These are phyloP conservation scores for Labrus mixtus DNA, from an alignment of 2,113 vertebrate genomes.

Conservation along the genomic window DNA sequence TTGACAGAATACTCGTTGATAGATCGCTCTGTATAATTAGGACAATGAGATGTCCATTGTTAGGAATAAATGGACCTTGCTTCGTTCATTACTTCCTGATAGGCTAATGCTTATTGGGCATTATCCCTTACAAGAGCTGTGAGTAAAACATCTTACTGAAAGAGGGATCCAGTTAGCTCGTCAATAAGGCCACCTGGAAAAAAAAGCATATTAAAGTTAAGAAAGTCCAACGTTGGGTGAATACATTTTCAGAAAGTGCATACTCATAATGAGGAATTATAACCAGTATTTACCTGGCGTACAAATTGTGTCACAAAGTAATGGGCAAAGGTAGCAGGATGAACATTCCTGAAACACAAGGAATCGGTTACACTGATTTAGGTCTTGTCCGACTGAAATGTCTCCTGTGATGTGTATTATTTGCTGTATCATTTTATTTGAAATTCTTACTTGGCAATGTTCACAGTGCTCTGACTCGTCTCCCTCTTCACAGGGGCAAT, in stretches of 20 bases:
- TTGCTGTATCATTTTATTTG: background rate
- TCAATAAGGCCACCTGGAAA: conserved; percentile 84
- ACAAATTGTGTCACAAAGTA: conserved; percentile 89
- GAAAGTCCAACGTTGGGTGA: background rate
- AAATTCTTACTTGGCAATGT: conserved; percentile 83
- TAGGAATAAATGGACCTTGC: too few species aligned
- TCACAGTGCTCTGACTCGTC: conserved; percentile 85
- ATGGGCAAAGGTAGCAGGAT: conserved; percentile 88
- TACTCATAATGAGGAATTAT: background rate
- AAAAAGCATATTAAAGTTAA: background rate
- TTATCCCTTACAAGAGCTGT: too few species aligned
- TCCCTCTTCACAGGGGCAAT: conserved; percentile 87
- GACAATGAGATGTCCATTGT: too few species aligned
- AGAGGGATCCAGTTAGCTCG: conserved; percentile 83
- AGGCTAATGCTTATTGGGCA: too few species aligned
- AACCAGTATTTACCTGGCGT: conserved; percentile 81
- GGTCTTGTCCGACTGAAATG: background rate
- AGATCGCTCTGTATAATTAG: too few species aligned
- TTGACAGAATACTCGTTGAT: too few species aligned
- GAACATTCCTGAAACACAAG: conserved; percentile 82
- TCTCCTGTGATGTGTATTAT: background rate
- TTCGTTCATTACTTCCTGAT: too few species aligned
- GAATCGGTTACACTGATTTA: background rate
- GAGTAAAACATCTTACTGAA: conserved; percentile 78
- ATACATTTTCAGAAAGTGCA: background rate